phyloP scores from a whole-genome alignment of 2,113 vertebrate species.

The Serilophus lunatus region DNA sequence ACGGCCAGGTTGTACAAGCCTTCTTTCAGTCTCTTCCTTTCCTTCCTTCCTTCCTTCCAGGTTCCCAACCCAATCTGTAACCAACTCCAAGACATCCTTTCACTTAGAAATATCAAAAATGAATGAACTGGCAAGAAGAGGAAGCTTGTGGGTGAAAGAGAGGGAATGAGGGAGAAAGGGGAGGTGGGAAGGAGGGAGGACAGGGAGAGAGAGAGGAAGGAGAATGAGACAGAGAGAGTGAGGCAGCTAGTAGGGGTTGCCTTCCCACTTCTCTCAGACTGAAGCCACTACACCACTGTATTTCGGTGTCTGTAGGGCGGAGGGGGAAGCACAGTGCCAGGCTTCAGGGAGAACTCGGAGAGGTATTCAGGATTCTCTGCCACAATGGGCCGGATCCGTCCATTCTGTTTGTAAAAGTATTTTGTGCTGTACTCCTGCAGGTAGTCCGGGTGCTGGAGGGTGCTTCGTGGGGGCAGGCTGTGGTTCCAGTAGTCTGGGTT shows the following conservation, averaged over 20 bases:
- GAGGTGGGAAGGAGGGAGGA: not conserved
- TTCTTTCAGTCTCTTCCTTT: constrained; percentile 40
- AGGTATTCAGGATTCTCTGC: constrained; percentile 96
- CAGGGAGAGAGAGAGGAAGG: not conserved
- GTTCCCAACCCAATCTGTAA: constrained; percentile 44
- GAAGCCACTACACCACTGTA: constrained; percentile 88
- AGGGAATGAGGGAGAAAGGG: not conserved
- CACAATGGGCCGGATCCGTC: constrained; percentile 87
- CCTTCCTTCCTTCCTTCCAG: constrained; percentile 37
- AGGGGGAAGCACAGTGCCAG: constrained; percentile 89
- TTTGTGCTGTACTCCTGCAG: constrained; percentile 89
- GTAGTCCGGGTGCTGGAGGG: constrained; percentile 88
- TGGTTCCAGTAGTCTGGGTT: constrained; percentile 99
- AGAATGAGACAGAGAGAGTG: not conserved
- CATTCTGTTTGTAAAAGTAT: constrained; percentile 96
- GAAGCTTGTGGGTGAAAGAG: constrained; percentile 58
- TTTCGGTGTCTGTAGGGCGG: constrained; percentile 98
- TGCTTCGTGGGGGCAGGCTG: constrained; percentile 89
- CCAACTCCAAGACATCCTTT: constrained; percentile 42
- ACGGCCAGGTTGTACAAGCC: not conserved
- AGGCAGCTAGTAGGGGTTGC: constrained; percentile 48
- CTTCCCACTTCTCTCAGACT: constrained; percentile 7
- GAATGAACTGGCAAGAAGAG: constrained; percentile 69
- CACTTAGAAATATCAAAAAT: constrained; percentile 60
- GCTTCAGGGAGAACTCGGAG: constrained; percentile 91